Base-by-base conservation (phyloP, 2,888 invertebrate genomes). In the Nesidiocoris tenuis region DNA sequence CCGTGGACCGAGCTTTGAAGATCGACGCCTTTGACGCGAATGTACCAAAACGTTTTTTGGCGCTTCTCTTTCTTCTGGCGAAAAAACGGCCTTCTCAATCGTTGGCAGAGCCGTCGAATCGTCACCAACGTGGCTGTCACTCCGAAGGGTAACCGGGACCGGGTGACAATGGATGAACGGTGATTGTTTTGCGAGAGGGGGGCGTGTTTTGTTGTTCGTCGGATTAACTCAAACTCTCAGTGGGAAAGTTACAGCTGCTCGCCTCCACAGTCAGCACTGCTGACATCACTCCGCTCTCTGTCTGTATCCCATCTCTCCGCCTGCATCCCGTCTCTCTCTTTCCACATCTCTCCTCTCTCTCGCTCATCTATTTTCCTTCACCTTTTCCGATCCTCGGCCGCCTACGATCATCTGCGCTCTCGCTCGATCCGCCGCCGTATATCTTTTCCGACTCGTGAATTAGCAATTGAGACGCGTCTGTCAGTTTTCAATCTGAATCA, bases 221-320 rank as follows among this genome's bases (percentile, higher is more conserved):
- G 77, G 77, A 77, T 77, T 77, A 77, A 75, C 77, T 61, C 64
- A 61, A 72, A 64, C 75, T 61, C 54, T 54, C 75, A 67, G 75
- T 75, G 75, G 75, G 75, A 75, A 75, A 63, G 75, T 64, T 75
- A 75, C 75, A 75, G 75, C 75, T 75, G 75, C 75, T 64, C 74
- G 21, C 16, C 59, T 57, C 25, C 67, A 22, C 74, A 72, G 54
- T 54, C 74, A 57, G 64, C 64, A 39, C 39, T 39, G 39, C 39
- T 39, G 39, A 12, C 39, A 39, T 39, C 39, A 39, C 39, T 39
- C 59, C 59, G 17, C 19, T 59, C 59, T 59, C 59, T 59, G 3
- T 59, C 59, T 39, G 5, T 39, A 39, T 39, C 39, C 12, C 39
- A 39, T 39, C 39, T 3, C 39, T 39, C n/a, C n/a, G n/a, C n/a